Evolutionary conservation across 2,797 vertebrate genomes (phyloP).

Genomic region (Xiphophorus birchmanni): DNA sequence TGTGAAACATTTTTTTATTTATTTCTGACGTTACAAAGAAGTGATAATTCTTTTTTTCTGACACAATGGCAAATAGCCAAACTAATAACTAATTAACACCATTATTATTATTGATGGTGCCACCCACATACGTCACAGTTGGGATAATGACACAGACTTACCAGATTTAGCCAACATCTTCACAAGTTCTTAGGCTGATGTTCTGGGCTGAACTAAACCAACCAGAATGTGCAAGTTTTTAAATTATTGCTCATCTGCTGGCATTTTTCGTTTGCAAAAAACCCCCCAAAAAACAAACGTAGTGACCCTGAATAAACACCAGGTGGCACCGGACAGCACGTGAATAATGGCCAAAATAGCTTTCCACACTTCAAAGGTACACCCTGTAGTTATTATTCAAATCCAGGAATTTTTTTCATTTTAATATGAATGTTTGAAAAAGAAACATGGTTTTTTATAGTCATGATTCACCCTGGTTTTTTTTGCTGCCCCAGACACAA

Average conservation of each 20-base stretch:
- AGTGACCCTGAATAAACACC: background rate
- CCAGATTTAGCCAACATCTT: too few relatives aligned
- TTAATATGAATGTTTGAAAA: background rate
- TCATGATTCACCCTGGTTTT: background rate
- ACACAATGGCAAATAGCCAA: too few relatives aligned
- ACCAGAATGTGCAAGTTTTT: background rate
- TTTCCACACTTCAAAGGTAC: background rate
- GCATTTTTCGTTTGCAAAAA: too few relatives aligned
- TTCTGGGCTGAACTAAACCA: background rate
- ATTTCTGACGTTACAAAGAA: background rate
- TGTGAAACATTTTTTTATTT: background rate
- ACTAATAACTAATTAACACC: too few relatives aligned
- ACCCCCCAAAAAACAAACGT: background rate
- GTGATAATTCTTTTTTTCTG: too few relatives aligned
- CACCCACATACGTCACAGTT: too few relatives aligned
- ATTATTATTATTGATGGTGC: too few relatives aligned
- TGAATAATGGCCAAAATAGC: background rate
- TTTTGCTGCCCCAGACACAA: too few relatives aligned
- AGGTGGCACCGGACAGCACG: background rate
- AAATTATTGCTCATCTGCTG: background rate
- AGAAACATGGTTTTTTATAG: background rate
- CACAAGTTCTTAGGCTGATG: too few relatives aligned
- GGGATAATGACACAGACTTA: too few relatives aligned
- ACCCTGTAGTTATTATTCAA: background rate
- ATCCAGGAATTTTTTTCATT: background rate